A percentile compares a stretch with the other conserved stretches of the same genome.
phyloP scores from a whole-genome alignment of 2,797 vertebrate species.

The Sardinella longiceps region DNA sequence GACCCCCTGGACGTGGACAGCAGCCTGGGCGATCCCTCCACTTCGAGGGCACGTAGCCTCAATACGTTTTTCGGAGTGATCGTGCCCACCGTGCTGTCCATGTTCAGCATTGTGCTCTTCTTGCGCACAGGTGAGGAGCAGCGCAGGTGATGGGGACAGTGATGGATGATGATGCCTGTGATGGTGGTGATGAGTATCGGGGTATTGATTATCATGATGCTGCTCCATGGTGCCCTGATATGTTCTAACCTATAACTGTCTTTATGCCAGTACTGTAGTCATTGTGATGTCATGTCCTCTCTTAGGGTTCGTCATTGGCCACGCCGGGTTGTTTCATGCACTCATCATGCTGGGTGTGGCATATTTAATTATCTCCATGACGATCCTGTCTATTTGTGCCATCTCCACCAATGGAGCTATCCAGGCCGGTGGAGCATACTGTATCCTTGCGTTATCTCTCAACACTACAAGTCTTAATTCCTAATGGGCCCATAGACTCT shows the following conservation, averaged over 20 bases:
- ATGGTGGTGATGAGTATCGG: neutral
- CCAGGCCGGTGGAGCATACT: constrained; percentile 89
- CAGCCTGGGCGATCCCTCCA: constrained; percentile 14
- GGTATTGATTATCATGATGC: neutral
- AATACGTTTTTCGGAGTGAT: constrained; percentile 92
- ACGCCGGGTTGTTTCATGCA: constrained; percentile 86
- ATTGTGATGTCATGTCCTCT: neutral
- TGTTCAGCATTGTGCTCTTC: constrained; percentile 95
- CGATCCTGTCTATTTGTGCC: constrained; percentile 89
- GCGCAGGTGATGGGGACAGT: too few species aligned
- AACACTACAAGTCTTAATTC: neutral
- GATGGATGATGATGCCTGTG: neutral
- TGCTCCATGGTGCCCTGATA: neutral
- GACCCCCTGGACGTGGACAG: constrained; percentile 3
- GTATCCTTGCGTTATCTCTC: constrained; percentile 78
- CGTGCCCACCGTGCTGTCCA: constrained; percentile 90
- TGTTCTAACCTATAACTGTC: neutral
- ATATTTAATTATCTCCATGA: constrained; percentile 88
- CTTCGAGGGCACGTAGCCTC: constrained; percentile 68
- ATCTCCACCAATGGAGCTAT: constrained; percentile 93
- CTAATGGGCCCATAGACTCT: neutral
- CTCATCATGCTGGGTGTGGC: constrained; percentile 88
- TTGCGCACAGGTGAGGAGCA: constrained; percentile 82
- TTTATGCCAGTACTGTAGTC: neutral
- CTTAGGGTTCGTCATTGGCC: constrained; percentile 85